Percentiles rank a stretch among this genome's conserved stretches.
Conservation (phyloP, 1,140 invertebrate genomes). For the Tetragnatha versicolor region DNA sequence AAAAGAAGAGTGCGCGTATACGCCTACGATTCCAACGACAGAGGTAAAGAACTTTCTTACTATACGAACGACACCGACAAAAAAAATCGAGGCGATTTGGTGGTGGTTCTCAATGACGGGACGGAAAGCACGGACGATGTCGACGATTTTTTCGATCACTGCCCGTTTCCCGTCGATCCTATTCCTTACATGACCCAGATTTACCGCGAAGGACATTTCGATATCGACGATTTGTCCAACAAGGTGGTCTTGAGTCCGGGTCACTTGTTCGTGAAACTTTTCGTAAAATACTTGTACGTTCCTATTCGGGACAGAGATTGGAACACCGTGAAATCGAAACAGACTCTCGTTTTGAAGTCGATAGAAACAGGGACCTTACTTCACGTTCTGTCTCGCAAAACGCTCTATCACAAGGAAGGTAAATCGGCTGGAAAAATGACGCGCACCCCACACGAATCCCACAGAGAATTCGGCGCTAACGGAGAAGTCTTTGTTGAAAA, state of each 20-base stretch:
- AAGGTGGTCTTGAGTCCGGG: constrained; percentile 8
- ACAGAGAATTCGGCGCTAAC: too few relatives aligned
- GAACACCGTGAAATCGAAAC: background rate
- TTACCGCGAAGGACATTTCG: background rate
- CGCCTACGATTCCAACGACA: background rate
- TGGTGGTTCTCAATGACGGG: background rate
- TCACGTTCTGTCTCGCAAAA: too few relatives aligned
- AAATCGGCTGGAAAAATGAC: too few relatives aligned
- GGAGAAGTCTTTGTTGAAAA: too few relatives aligned
- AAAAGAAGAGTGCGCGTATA: background rate
- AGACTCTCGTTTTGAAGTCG: background rate
- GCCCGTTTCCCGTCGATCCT: background rate
- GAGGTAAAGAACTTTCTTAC: background rate
- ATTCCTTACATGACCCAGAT: background rate
- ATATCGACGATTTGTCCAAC: constrained; percentile 6
- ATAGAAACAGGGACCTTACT: background rate
- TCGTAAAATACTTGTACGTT: background rate
- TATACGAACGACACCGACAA: background rate
- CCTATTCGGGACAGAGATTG: background rate
- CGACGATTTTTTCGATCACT: background rate
- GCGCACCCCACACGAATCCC: too few relatives aligned
- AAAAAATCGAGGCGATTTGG: background rate
- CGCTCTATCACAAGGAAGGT: too few relatives aligned
- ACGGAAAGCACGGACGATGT: background rate
- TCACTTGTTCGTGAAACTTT: background rate